Base-by-base conservation (phyloP, 1,140 invertebrate species). In the Monochamus saltuarius region DNA sequence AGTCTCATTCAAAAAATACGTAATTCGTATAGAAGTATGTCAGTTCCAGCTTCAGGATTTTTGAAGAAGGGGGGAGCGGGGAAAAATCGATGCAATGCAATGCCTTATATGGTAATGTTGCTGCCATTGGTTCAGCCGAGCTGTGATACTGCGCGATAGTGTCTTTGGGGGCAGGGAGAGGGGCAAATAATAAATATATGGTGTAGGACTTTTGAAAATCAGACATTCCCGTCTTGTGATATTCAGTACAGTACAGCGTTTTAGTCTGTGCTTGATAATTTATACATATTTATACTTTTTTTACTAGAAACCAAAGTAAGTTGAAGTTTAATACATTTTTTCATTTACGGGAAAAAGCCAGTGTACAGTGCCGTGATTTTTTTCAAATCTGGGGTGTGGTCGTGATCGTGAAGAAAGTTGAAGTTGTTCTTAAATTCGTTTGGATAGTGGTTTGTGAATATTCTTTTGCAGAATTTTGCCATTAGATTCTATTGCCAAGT, bases 71-170 rank as follows among this genome's bases (percentile, higher is more conserved):
- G 60, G 55, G 59, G 50, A 61, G 54, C 40, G 56, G 61, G 59
- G 59, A 54, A 67, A 59, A 56, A 67, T 68, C 66, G 69, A 70
- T 72, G 72, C 72, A 74, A 67, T 74, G 62, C 64, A 69, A 69
- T 69, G 63, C 75, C 75, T 66, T 76, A 75, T 76, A 75, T 75
- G 75, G 75, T 73, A 75, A 75, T 74, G 70, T 73, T 73, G 65
- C 56, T 70, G 58, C 71, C 46, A 76, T 76, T 75, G 75, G 75
- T 59, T 71, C 63, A 49, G 19, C 46, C 37, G n/a, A 35, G 40
- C 49, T 38, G 10, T 16, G 57, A 65, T 64, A 56, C 42, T 66
- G 70, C 66, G 68, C 64, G 13, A 50, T 60, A 17, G 40, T 40
- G 38, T 11, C n/a, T 43, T 43, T 50, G 22, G 50, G 43, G 36